Base-by-base conservation (phyloP, 2,113 vertebrate genomes). In the Sylvicapra grimmia region DNA sequence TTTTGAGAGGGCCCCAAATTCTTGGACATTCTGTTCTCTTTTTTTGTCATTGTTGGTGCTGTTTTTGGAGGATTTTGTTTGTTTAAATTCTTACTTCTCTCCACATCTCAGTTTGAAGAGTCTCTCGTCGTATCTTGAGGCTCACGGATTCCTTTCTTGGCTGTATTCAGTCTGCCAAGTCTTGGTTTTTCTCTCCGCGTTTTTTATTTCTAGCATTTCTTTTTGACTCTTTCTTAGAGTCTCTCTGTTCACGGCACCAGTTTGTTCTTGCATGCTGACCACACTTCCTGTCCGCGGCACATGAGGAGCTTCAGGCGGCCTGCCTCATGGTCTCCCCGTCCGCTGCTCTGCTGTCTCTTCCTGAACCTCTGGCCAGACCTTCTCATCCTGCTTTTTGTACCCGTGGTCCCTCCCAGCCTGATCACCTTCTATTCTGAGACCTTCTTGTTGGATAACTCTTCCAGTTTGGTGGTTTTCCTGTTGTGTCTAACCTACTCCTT, bases 261-360 rank as follows among this genome's bases (percentile, higher is more conserved):
- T 29, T 4, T 56, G 54, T 68, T 51, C 49, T 23, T 44, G 8
- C 14, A 4, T 8, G 9, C 36, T 51, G 51, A 23, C 18, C 25
- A 0, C 65, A 23, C n/a, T 18, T 56, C 59, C 59, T n/a, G 0
- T 40, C 13, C 3, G 6, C 27, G 27, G 11, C 36, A 0, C 31
- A 0, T 0, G 23, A 8, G 6, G 47, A 53, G 33, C 7, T 77
- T 29, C 44, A 4, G 25, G 21, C 8, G 25, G 47, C 40, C 51
- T 21, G 53, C 44, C 23, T 75, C 68, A 1, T 31, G 8, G 16
- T 5, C 18, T 23, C 31, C 40, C 13, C 6, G 31, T 49, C 10
- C 14, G 0, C 23, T 0, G 0, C 36, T 14, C 36, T 10, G 5
- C 25, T 21, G 5, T 29, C 36, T 36, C 21, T 33, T 27, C 63